Conservation (phyloP, 2,797 vertebrate species). For the Coregonus suidteri region DNA sequence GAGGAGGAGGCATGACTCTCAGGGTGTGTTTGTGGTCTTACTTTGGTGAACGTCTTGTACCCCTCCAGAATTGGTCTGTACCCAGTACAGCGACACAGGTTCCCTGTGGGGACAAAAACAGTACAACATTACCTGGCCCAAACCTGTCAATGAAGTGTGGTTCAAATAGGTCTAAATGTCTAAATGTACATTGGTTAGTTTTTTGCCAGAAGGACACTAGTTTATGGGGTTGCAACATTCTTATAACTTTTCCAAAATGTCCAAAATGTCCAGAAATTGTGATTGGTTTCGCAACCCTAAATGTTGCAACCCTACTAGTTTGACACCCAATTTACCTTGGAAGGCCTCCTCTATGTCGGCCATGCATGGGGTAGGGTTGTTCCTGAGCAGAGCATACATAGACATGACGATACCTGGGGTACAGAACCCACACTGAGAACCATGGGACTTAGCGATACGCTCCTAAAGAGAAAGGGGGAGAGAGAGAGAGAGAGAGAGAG, state of each 20-base stretch:
- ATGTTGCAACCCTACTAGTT: not conserved
- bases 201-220: too few relatives aligned
- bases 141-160: not conserved
- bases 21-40: constrained; percentile 49
- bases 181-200: not conserved
- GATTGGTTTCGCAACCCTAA: not conserved
- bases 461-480: constrained; percentile 71
- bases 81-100: constrained; percentile 86
- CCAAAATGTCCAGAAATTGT: not conserved
- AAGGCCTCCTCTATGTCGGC: constrained; percentile 86
- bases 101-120: constrained; percentile 66
- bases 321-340: constrained; percentile 77
- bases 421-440: constrained; percentile 97
- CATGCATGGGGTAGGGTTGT: constrained; percentile 74
- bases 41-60: constrained; percentile 81
- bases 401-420: constrained; percentile 97
- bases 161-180: not conserved
- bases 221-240: too few relatives aligned
- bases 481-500: constrained; percentile 4
- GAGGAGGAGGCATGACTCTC: too few relatives aligned
- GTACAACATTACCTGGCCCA: not conserved
- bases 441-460: constrained; percentile 89
- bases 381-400: constrained; percentile 90
- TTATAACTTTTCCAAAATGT: too few relatives aligned
- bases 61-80: constrained; percentile 86